Evolutionary conservation across 2,888 invertebrate genomes (phyloP), one percentile per base, ranked within the genome.

Genomic region (Perdita meconis): DNA sequence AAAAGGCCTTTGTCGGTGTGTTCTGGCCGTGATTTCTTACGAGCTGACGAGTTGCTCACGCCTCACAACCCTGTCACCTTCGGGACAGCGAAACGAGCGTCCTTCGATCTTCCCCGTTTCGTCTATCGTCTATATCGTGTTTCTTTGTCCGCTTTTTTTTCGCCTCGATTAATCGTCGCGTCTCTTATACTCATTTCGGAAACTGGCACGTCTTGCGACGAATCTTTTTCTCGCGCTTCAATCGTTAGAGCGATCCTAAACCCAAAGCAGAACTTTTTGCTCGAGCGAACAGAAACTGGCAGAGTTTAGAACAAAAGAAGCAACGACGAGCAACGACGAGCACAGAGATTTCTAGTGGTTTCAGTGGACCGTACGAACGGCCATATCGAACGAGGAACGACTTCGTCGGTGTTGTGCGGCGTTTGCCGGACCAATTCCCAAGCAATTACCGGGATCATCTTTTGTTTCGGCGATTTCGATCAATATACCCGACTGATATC

Each of bases 1-100:
- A 92, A 92, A 92, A 90, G 91, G 87, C 87, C 89, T 88, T 88
- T 89, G 87, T 87, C 88, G 88, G 87, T 82, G 76, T 61, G 82
- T 38, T 30, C 34, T 44, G 79, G 76, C 75, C 82, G 85, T 80
- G 85, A 85, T 85, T 85, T 60, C 85, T 80, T 79, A 76, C 76
- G 81, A 72, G 73, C 75, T 44, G 72, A 73, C 79, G 74, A 78
- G 77, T 71, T 79, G 74, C 80, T 78, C 78, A 38, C 60, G 66
- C 72, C 63, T 80, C 74, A 50, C 36, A 42, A 44, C 24, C 65
- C 72, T 68, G 72, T 72, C 72, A 72, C 69, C 65, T 74, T 71
- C 50, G 34, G 19, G 56, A 59, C 50, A 8, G 42, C 44, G 69
- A 61, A 47, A 38, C 26, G 36, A 60, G 42, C 51, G 24, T 63